Evolutionary conservation across 2,888 invertebrate genomes (phyloP).

Genomic region (Drosophila dives): DNA sequence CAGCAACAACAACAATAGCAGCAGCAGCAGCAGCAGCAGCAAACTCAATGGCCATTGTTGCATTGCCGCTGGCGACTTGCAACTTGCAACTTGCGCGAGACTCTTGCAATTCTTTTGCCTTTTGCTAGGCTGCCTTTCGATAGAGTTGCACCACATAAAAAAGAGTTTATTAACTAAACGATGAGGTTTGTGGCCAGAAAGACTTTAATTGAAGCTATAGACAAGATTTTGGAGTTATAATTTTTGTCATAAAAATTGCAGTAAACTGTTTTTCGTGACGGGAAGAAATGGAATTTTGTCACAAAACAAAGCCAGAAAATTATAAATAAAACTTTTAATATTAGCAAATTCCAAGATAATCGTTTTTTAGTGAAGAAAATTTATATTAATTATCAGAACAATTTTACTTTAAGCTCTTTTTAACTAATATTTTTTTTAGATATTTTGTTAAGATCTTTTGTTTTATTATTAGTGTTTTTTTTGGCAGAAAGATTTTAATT

Average conservation of each 20-base stretch:
- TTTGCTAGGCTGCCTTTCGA: conserved; percentile 62
- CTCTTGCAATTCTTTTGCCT: conserved; percentile 59
- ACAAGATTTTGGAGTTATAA: not conserved
- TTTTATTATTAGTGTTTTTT: not conserved
- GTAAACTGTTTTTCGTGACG: not conserved
- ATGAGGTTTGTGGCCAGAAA: not conserved
- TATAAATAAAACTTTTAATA: not conserved
- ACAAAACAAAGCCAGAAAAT: not conserved
- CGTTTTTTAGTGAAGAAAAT: not conserved
- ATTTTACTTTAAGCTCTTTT: accelerated
- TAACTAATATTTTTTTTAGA: not conserved
- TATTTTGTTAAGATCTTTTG: accelerated
- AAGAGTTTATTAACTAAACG: not conserved
- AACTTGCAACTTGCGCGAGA: conserved; percentile 49
- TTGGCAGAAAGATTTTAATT: no score
- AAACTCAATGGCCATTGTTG: conserved; percentile 77
- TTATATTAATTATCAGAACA: not conserved
- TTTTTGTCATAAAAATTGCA: not conserved
- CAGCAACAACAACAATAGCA: conserved; percentile 44
- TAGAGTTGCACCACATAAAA: conserved; percentile 51
- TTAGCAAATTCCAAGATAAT: not conserved
- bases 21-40: conserved; percentile 51
- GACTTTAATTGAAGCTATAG: not conserved
- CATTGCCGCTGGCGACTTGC: conserved; percentile 71
- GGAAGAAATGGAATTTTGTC: not conserved